Conservation (phyloP, 2,797 vertebrate species). For the Danio choprae region DNA sequence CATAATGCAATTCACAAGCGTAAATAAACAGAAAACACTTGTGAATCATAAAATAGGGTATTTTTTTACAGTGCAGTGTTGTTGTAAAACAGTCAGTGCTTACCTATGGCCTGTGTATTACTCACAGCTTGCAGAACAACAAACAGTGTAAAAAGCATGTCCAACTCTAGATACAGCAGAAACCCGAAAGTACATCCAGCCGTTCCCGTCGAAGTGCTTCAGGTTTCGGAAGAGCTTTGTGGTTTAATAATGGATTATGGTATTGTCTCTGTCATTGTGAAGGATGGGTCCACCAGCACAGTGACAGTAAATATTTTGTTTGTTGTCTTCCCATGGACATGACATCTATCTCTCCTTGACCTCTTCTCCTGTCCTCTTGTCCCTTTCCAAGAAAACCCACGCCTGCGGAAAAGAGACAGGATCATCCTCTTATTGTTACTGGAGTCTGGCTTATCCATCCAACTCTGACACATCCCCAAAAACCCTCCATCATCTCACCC, state of each 20-base stretch:
- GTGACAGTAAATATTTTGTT: conserved; percentile 27
- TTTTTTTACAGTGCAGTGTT: too few relatives aligned
- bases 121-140: conserved; percentile 63
- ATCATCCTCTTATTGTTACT: conserved; percentile 79
- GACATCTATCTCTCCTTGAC: conserved; percentile 72
- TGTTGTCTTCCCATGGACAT: conserved; percentile 46
- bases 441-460: conserved; percentile 51
- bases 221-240: conserved; percentile 16
- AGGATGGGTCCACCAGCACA: conserved; percentile 20
- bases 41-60: too few relatives aligned
- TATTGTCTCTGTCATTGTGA: conserved; percentile 65
- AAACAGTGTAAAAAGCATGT: conserved; percentile 50
- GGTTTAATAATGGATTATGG: conserved; percentile 66
- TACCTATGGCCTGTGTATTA: conserved; percentile 66
- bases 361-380: conserved; percentile 45
- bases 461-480: conserved; percentile 11
- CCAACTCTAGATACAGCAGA: background rate
- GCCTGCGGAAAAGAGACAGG: conserved; percentile 62
- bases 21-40: too few relatives aligned
- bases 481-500: background rate
- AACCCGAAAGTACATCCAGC: conserved; percentile 1
- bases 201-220: background rate
- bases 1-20: too few relatives aligned
- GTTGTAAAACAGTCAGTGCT: conserved; percentile 55
- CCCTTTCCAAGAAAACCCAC: conserved; percentile 42